Conservation (phyloP, 1,140 invertebrate species). For the Stegodyphus mimosarum region DNA sequence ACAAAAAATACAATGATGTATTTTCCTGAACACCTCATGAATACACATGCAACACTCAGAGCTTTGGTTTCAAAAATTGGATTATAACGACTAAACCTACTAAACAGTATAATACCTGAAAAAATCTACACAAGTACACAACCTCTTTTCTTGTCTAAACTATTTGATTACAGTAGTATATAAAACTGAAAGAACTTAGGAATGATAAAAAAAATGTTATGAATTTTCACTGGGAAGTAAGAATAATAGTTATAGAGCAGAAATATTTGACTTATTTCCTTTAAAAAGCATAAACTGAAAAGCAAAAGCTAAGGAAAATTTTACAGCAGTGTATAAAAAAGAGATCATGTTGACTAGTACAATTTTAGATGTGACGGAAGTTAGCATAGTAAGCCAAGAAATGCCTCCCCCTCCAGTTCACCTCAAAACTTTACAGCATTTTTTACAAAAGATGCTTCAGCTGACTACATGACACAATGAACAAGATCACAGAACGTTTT, state of each 20-base stretch:
- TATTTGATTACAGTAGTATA: conserved; percentile 11
- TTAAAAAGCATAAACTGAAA: not conserved
- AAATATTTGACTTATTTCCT: not conserved
- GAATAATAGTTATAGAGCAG: too few species aligned
- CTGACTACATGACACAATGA: too few species aligned
- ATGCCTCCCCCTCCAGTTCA: too few species aligned
- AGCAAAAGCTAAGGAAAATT: conserved; percentile 1
- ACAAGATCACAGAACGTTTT: too few species aligned
- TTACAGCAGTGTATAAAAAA: conserved; percentile 15
- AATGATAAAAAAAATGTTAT: conserved; percentile 23
- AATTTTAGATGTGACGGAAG: not conserved
- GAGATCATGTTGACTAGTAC: conserved; percentile 48
- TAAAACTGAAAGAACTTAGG: conserved; percentile 13
- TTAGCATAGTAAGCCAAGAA: too few species aligned
- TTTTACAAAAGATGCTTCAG: too few species aligned
- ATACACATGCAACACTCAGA: conserved; percentile 58
- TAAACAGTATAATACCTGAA: conserved; percentile 44
- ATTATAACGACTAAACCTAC: conserved; percentile 49
- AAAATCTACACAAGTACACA: conserved; percentile 55
- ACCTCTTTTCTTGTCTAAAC: conserved; percentile 43
- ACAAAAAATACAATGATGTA: conserved; percentile 50
- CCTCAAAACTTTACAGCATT: too few species aligned
- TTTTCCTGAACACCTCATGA: conserved; percentile 50
- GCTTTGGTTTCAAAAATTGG: conserved; percentile 57
- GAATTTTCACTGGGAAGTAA: too few species aligned